Evolutionary conservation across 2,113 vertebrate species (phyloP).

Genomic region (Lophotis ruficrista): DNA sequence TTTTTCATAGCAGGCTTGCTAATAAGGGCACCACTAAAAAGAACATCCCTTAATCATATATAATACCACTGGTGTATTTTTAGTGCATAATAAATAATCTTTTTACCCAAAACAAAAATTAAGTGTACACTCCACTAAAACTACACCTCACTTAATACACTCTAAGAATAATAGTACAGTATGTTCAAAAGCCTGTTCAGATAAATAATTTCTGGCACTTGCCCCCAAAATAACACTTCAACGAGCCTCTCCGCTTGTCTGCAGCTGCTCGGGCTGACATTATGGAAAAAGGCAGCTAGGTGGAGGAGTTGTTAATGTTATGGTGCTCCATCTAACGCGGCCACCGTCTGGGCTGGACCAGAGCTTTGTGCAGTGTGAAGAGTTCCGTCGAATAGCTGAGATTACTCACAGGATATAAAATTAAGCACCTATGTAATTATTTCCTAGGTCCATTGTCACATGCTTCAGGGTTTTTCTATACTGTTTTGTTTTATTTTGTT

Average conservation of each 20-base stretch:
- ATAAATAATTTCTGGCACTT: slow-evolving; percentile 41
- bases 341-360: neutral
- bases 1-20: neutral
- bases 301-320: slow-evolving; percentile 35
- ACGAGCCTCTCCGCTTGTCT: neutral
- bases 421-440: neutral
- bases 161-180: neutral
- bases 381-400: neutral
- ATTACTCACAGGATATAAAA: neutral
- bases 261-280: neutral
- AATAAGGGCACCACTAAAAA: slow-evolving; percentile 10
- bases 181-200: slow-evolving; percentile 19
- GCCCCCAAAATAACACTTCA: neutral
- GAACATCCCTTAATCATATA: slow-evolving; percentile 28
- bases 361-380: neutral
- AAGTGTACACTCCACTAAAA: neutral
- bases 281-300: slow-evolving; percentile 33
- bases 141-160: neutral
- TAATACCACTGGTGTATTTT: slow-evolving; percentile 31
- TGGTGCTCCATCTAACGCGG: neutral
- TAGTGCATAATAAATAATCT: neutral
- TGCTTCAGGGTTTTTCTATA: neutral
- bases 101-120: neutral
- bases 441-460: neutral
- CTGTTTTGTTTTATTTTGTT: neutral